Base-by-base conservation (phyloP, 2,113 vertebrate genomes). In the Psilopogon haemacephalus region DNA sequence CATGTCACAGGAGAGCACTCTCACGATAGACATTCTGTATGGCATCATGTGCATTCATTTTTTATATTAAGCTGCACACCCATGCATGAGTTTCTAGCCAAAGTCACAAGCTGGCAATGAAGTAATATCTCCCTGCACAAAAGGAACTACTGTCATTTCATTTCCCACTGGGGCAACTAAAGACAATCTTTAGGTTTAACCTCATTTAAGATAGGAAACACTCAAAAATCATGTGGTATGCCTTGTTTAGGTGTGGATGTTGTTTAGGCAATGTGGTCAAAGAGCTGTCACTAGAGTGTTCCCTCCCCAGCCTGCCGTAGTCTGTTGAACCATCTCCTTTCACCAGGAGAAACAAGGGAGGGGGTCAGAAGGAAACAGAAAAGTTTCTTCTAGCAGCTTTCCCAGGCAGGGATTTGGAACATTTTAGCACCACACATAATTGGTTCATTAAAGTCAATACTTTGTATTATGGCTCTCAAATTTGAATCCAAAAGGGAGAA, bases 211-310 rank as follows among this genome's bases (percentile, higher is more conserved):
- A 55, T 8, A 7, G 33, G 33, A 83, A 91, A 33, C 11, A 19
- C 6, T 76, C 37, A 5, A 56, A 91, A 91, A 38, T 63, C 15
- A 12, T 4, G 13, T 0, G 4, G 7, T 21, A 9, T 4, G 15
- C 11, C n/a, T 65, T 65, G 35, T 30, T 30, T 40, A 10, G 4
- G 26, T 64, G 32, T 0, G 0, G 18, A 4, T 18, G 4, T 24
- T 35, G 18, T 19, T 80, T 44, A 28, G 28, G 32, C 23, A 81
- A 20, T 1, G 6, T 15, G 21, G 24, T 73, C 20, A 50, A 48
- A 58, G 40, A 62, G 30, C 27, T 70, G 50, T 24, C 27, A n/a
- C 38, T 4, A 38, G 15, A 62, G 2, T n/a, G 24, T 58, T 79
- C 62, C 16, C 24, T 79, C 71, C 44, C 44, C 33, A 32, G 33